Evolutionary conservation across 2,113 vertebrate genomes (phyloP).

Genomic region (Nerophis lumbriciformis): DNA sequence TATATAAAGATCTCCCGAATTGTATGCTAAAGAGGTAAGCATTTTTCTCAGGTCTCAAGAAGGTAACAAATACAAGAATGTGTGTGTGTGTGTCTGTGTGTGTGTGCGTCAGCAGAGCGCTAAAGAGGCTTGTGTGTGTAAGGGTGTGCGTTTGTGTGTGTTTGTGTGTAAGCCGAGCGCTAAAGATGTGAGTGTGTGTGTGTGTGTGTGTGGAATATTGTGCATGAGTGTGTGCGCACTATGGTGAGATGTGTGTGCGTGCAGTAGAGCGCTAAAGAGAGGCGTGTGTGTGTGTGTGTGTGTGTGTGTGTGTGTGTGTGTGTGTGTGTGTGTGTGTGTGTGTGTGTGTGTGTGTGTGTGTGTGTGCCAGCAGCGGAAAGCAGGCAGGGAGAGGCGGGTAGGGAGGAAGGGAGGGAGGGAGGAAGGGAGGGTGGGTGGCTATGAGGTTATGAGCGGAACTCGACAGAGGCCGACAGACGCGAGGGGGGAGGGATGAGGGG

Average conservation of each 20-base stretch:
- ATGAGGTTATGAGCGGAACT: conserved; percentile 67
- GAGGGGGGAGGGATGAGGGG: conserved; percentile 36
- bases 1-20: no score
- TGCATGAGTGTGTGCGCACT: neutral
- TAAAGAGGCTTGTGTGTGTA: conserved; percentile 44
- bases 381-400: conserved; percentile 65
- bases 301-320: conserved; percentile 6
- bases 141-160: conserved; percentile 10
- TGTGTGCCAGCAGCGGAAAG: conserved; percentile 61
- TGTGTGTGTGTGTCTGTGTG: neutral
- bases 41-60: no score
- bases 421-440: conserved; percentile 66
- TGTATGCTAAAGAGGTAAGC: no score
- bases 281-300: conserved; percentile 7
- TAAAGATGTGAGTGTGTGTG: conserved; percentile 48
- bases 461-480: conserved; percentile 68
- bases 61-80: no score
- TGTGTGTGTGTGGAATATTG: neutral
- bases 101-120: conserved; percentile 24
- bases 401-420: conserved; percentile 59
- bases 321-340: neutral
- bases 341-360: conserved; percentile 1
- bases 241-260: neutral
- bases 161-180: conserved; percentile 22
- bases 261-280: conserved; percentile 1